phyloP scores from a whole-genome alignment of 1,140 invertebrate species.

The Dreissena polymorpha region DNA sequence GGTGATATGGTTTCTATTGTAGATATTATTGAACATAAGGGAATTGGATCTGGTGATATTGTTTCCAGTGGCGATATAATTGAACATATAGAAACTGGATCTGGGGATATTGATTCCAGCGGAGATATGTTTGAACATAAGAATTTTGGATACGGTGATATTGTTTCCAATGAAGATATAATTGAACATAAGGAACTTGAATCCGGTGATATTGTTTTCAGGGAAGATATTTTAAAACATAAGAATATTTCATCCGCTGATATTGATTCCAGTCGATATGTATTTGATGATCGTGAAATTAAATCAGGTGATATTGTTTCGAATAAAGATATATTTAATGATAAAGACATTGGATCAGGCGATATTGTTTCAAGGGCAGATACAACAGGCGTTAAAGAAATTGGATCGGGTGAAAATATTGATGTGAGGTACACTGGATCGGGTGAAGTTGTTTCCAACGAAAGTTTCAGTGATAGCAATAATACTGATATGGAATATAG shows the following conservation, averaged over 20 bases:
- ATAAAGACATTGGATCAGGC: constrained; percentile 4
- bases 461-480: too few relatives aligned
- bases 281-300: too few relatives aligned
- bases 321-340: not conserved
- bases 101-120: too few relatives aligned
- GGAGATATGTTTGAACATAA: too few relatives aligned
- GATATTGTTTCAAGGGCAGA: not conserved
- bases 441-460: too few relatives aligned
- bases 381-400: not conserved
- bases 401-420: not conserved
- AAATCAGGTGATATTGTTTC: too few relatives aligned
- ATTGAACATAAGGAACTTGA: not conserved
- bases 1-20: too few relatives aligned
- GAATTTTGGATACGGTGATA: not conserved
- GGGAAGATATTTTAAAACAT: not conserved
- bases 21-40: too few relatives aligned
- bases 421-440: too few relatives aligned
- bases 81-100: not conserved
- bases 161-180: too few relatives aligned
- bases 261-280: constrained; percentile 17
- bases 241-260: not conserved
- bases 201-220: constrained; percentile 6
- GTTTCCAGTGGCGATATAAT: not conserved
- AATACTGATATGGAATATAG: too few relatives aligned
- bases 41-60: too few relatives aligned